phyloP scores from a whole-genome alignment of 2,113 vertebrate species.

The Neofelis nebulosa region DNA sequence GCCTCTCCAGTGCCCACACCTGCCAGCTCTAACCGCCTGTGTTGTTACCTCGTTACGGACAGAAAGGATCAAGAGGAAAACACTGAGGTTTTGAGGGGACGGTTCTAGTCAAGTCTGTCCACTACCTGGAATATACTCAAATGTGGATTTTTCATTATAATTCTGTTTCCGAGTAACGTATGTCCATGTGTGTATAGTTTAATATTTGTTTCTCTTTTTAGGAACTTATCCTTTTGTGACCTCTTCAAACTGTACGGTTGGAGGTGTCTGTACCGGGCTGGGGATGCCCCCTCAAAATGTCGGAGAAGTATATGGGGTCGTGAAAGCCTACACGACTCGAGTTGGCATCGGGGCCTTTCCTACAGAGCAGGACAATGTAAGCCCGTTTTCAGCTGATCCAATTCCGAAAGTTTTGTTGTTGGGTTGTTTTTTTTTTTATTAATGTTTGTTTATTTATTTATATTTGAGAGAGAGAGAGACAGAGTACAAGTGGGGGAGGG shows the following conservation, averaged over 20 bases:
- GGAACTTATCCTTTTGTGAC: constrained; percentile 99
- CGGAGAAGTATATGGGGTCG: constrained; percentile 95
- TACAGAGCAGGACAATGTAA: constrained; percentile 95
- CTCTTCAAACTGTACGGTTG: constrained; percentile 98
- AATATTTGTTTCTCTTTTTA: constrained; percentile 76
- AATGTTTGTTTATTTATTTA: too few species aligned
- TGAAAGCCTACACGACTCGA: constrained; percentile 97
- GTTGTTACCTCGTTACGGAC: neutral
- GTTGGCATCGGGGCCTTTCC: constrained; percentile 98
- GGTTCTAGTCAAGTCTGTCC: neutral
- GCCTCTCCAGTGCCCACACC: neutral
- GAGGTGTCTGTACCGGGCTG: constrained; percentile 96
- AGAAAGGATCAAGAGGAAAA: neutral
- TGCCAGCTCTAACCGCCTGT: neutral
- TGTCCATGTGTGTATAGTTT: neutral
- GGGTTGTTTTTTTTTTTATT: too few species aligned
- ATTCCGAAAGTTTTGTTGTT: neutral
- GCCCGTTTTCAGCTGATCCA: constrained; percentile 60
- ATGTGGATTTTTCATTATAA: neutral
- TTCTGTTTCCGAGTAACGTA: neutral
- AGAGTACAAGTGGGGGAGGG: too few species aligned
- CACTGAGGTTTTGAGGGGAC: neutral
- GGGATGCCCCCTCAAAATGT: constrained; percentile 97
- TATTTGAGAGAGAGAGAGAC: too few species aligned
- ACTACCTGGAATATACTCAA: neutral